Base-by-base conservation (phyloP, 23 tunicate species). In the Styela clava region DNA sequence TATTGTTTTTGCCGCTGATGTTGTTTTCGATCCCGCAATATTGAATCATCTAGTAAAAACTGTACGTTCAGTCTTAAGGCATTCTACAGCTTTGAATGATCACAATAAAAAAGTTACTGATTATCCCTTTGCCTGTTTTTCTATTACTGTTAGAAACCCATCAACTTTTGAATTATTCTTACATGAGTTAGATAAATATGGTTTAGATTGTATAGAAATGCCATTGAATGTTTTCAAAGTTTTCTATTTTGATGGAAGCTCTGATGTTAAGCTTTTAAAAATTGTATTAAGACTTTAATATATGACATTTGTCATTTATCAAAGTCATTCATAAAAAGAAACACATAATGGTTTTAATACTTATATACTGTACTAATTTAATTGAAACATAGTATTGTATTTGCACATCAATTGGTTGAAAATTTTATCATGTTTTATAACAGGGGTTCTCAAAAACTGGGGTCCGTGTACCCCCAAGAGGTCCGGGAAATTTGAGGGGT, bases 1-100 rank as follows among this genome's bases (percentile, higher is more conserved):
- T 71, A 34, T 71, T 18, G 29, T 71, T 32, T 16, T 71, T 28
- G 77, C 77, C 29, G 77, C 77, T 3, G 77, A 71, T 71, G 77
- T 71, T 19, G 77, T 71, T 27, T 71, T 71, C 29, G 77, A 71
- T 16, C 77, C 77, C 32, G 23, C 34, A 21, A 27, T 71, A 19
- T 22, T 71, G 16, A 2, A 7, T 29, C 3, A n/a, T 34, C 16
- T 71, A 26, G 77, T 71, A 16, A 31, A 71, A 2, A 71, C 77
- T 28, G 2, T 71, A 5, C 34, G 7, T 32, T 22, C 12, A 19
- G 16, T 71, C 3, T 28, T 71, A 34, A 31, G 12, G 3, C 7
- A 2, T 27, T 31, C 77, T 2, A 12, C 56, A 44, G 12, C 7
- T 5, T 44, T 44, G 12, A 44, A 44, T 44, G 56, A 44, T 44